These are phyloP conservation scores for Steinernema hermaphroditum DNA, from an alignment of 2,888 invertebrate genomes.

Conservation along the genomic window DNA sequence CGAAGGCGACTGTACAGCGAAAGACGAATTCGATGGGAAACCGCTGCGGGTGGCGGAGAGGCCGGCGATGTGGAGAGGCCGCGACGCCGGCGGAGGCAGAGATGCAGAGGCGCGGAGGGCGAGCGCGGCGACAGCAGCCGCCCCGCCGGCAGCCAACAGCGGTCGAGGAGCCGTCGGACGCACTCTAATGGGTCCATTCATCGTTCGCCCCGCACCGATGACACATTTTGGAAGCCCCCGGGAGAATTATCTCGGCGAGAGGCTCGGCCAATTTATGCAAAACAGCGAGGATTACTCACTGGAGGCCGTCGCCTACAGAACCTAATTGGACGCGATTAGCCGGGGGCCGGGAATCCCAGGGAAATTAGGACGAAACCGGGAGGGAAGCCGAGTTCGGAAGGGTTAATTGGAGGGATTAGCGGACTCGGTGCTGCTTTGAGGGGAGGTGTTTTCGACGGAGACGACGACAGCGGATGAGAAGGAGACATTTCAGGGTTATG, in stretches of 20 bases:
- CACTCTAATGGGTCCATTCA: slow-evolving; percentile 31
- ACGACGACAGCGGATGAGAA: no score
- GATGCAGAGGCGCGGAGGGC: not conserved
- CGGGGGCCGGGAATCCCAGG: no score
- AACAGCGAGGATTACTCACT: slow-evolving; percentile 21
- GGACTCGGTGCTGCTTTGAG: no score
- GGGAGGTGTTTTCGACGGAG: no score
- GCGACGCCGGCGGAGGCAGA: not conserved
- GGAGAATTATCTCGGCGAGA: slow-evolving; percentile 26
- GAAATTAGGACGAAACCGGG: no score
- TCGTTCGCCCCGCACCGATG: slow-evolving; percentile 31
- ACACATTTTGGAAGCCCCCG: slow-evolving; percentile 30
- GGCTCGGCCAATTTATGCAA: slow-evolving; percentile 27
- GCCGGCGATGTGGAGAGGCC: not conserved
- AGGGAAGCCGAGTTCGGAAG: no score
- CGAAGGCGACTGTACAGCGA: not conserved
- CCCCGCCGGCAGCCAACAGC: slow-evolving; percentile 27
- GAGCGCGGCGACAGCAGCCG: slow-evolving; percentile 6
- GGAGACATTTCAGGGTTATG: no score
- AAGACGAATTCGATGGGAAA: not conserved
- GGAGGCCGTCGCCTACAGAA: slow-evolving; percentile 5
- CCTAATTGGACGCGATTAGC: slow-evolving; percentile 3
- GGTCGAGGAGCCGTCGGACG: slow-evolving; percentile 22
- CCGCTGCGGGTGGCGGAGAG: not conserved
- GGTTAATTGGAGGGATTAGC: no score